Percentiles rank a stretch among this genome's conserved stretches.
Evolutionary conservation across 1,140 invertebrate genomes (phyloP).

Genomic region (Ladona fulva): DNA sequence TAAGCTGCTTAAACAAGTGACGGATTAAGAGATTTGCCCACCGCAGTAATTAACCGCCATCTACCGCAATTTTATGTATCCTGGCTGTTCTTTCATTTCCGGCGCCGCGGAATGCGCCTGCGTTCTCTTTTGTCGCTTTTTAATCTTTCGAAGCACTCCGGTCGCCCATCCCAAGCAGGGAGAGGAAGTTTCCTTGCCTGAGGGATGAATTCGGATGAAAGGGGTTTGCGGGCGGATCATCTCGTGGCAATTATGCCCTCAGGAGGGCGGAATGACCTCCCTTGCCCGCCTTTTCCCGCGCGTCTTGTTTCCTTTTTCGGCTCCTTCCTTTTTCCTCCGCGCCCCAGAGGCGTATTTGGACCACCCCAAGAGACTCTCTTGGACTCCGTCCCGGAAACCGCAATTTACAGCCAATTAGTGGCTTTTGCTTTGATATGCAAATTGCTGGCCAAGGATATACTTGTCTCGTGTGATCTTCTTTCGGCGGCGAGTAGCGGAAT

Average conservation of each 20-base stretch:
- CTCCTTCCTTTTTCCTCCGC: not conserved
- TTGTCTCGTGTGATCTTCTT: not conserved
- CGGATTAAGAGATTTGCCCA: too few species aligned
- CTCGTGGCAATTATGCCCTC: not conserved
- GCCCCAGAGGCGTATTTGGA: not conserved
- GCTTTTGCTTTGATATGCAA: conserved; percentile 4
- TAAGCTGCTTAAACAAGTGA: too few species aligned
- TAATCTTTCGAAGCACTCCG: too few species aligned
- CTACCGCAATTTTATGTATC: too few species aligned
- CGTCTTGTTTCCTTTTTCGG: not conserved
- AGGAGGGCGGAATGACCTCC: not conserved
- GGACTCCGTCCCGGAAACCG: not conserved
- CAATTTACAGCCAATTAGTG: conserved; percentile 6
- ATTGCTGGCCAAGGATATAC: not conserved
- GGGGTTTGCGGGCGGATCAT: not conserved
- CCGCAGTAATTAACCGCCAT: too few species aligned
- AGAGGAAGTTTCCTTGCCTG: too few species aligned
- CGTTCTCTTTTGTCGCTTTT: too few species aligned
- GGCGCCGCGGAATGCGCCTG: too few species aligned
- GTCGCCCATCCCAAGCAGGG: too few species aligned
- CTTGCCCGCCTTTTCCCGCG: not conserved
- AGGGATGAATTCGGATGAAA: too few species aligned
- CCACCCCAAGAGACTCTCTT: not conserved
- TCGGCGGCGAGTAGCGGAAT: not conserved
- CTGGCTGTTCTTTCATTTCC: too few species aligned